These are phyloP conservation scores for Morone saxatilis DNA, from an alignment of 2,113 vertebrate species.

Conservation along the genomic window DNA sequence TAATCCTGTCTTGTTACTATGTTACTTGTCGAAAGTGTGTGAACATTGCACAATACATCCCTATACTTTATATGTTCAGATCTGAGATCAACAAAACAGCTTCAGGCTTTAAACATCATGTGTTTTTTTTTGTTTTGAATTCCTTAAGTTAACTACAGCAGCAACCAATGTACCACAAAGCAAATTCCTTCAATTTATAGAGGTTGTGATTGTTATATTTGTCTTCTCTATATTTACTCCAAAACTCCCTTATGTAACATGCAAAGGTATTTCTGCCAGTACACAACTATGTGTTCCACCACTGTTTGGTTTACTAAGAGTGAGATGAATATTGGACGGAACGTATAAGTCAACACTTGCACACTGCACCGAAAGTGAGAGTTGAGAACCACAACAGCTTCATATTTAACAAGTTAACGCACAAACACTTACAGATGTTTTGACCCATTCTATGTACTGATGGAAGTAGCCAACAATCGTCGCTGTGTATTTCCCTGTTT, in stretches of 20 bases:
- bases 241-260: constrained; percentile 32
- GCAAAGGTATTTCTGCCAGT: constrained; percentile 23
- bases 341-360: background rate
- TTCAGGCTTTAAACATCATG: constrained; percentile 13
- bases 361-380: background rate
- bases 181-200: constrained; percentile 72
- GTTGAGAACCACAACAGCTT: background rate
- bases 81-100: constrained; percentile 16
- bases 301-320: background rate
- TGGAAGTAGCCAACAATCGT: constrained; percentile 90
- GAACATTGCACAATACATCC: background rate
- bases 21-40: background rate
- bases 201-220: constrained; percentile 63
- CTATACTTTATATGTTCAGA: constrained; percentile 7
- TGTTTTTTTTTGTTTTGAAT: constrained; percentile 38
- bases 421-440: constrained; percentile 88
- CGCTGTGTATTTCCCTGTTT: constrained; percentile 88
- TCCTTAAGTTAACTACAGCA: constrained; percentile 36
- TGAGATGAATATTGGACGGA: background rate
- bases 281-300: background rate
- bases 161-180: constrained; percentile 57
- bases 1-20: background rate
- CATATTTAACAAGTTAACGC: constrained; percentile 23
- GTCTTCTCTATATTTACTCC: constrained; percentile 47
- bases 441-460: constrained; percentile 91